Conservation (phyloP, 2,113 vertebrate genomes). For the Lonchura striata region DNA sequence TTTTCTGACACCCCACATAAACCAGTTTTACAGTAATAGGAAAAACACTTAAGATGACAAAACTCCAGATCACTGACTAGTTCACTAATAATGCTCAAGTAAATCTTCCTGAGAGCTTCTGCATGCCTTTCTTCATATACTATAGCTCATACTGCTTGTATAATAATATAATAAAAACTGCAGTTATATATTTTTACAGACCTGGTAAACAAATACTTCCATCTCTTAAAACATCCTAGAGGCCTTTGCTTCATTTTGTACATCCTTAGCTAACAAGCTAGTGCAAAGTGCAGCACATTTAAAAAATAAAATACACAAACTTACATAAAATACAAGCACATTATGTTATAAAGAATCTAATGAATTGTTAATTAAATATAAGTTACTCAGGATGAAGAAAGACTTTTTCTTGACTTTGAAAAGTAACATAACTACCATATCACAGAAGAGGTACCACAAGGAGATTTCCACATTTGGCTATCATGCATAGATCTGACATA, state of each 20-base stretch:
- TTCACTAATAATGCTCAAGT: not conserved
- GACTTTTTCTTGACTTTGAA: not conserved
- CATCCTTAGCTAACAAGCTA: not conserved
- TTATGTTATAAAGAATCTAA: not conserved
- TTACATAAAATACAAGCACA: not conserved
- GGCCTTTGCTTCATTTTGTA: not conserved
- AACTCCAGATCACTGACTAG: not conserved
- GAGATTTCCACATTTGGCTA: not conserved
- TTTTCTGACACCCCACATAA: not conserved
- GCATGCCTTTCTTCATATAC: not conserved
- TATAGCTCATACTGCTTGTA: not conserved
- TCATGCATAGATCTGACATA: not conserved
- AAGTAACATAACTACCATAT: not conserved
- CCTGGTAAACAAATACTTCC: not conserved
- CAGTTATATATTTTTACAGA: not conserved
- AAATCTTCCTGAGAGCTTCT: not conserved
- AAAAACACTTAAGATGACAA: not conserved
- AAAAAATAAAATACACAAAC: not conserved
- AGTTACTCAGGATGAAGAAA: not conserved
- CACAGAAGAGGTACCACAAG: not conserved
- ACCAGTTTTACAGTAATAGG: not conserved
- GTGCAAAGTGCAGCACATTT: not conserved
- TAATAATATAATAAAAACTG: not conserved
- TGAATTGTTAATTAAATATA: not conserved
- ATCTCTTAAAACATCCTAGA: not conserved